phyloP scores from a whole-genome alignment of 2,113 vertebrate genomes.

The Psilopsiagon aymara region DNA sequence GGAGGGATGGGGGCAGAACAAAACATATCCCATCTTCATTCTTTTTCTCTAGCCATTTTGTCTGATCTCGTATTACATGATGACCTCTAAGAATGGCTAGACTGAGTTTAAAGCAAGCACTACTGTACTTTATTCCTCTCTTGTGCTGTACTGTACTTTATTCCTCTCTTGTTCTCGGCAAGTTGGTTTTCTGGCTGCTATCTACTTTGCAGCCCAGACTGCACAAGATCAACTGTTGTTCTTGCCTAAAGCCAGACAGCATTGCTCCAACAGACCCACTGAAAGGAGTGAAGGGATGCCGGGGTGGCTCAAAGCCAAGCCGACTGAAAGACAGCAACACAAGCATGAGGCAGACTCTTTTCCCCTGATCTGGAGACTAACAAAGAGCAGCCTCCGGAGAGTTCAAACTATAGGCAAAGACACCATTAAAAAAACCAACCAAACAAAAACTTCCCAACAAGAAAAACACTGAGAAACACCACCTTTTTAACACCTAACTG shows the following conservation, averaged over 20 bases:
- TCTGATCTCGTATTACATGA: background rate
- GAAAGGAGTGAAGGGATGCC: background rate
- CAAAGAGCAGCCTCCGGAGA: background rate
- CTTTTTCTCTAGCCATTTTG: background rate
- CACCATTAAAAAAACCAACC: background rate
- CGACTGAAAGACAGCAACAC: background rate
- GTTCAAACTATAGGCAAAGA: background rate
- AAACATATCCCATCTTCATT: background rate
- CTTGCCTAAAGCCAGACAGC: background rate
- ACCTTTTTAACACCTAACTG: background rate
- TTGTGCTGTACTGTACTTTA: background rate
- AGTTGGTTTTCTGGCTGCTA: background rate
- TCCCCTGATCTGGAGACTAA: background rate
- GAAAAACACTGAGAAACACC: rapidly evolving
- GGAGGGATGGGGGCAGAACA: background rate
- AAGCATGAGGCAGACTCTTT: background rate
- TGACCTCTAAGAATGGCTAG: background rate
- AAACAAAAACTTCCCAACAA: background rate
- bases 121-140: background rate
- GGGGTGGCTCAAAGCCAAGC: background rate
- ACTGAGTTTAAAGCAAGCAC: background rate
- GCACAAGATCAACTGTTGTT: background rate
- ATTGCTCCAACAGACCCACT: background rate
- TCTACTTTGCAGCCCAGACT: background rate
- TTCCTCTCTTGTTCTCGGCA: background rate